Base-by-base conservation (phyloP, 1,140 invertebrate genomes). In the Brachionus koreanus region DNA sequence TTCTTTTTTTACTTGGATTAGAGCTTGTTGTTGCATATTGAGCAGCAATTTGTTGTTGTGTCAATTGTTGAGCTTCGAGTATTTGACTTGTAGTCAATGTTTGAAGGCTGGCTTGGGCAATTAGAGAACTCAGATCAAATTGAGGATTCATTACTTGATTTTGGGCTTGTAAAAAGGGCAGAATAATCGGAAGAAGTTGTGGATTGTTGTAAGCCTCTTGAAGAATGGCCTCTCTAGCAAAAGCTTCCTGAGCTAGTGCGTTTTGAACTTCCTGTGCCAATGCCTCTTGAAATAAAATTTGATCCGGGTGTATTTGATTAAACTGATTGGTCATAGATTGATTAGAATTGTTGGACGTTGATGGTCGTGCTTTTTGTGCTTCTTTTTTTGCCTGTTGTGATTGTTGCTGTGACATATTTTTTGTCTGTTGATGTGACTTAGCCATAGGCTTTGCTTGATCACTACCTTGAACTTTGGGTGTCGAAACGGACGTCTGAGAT, bases 161-260 rank as follows among this genome's bases (percentile, higher is more conserved):
- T 72, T 74, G 69, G 1, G 39, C 19, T 10, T 74, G 69, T 10
- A 74, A 19, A 4, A 74, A 29, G 0, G 69, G 69, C n/a, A 74
- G 46, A 25, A 74, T 46, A 10, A 74, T 10, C 5, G 69, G 69
- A 0, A 74, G 25, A n/a, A 74, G 39, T 7, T 69, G 65, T 35
- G 65, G 65, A 33, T 69, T 69, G 37, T 69, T 69, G 37, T 39
- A 69, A 16, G 69, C 37, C 37, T 43, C 69, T 74, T 74, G 69
- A 7, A 46, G 23, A 25, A 74, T 13, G 23, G 69, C 69, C 42
- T 74, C 69, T 46, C 42, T 10, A 0, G 69, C 69, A 2, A 74
- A 2, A 35, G 42, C 69, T 74, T 74, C 69, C 33, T 74, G 69
- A 23, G 69, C 69, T 0, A 74, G 39, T 29, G 69, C 69, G 7